Conservation (phyloP, 2,797 vertebrate genomes). For the Monodelphis domestica region DNA sequence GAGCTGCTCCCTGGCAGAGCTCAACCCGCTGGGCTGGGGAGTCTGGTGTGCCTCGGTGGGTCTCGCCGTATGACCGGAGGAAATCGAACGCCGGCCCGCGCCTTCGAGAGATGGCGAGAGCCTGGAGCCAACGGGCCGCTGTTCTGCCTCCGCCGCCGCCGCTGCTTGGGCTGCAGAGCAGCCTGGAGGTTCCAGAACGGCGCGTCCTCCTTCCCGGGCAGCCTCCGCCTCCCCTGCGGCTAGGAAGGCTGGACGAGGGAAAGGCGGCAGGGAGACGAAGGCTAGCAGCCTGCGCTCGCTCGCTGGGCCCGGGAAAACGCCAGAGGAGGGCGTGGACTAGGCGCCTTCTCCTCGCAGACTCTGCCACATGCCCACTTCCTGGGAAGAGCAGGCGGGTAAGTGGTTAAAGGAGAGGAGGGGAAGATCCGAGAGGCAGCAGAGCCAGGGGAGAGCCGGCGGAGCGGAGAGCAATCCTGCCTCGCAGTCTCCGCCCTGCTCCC, state of each 20-base stretch:
- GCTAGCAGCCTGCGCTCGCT: constrained; percentile 64
- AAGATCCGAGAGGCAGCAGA: constrained; percentile 26
- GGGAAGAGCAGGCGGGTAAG: background rate
- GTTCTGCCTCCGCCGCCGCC: no score
- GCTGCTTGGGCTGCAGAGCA: constrained; percentile 50
- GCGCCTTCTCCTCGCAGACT: constrained; percentile 76
- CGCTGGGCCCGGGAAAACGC: constrained; percentile 68
- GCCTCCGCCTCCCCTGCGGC: constrained; percentile 64
- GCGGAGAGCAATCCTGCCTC: background rate
- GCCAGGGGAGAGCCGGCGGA: background rate
- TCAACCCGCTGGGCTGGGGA: background rate
- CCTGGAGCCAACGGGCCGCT: background rate
- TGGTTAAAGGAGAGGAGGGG: constrained; percentile 40
- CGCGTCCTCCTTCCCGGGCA: constrained; percentile 57
- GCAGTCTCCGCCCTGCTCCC: background rate
- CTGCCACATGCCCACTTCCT: constrained; percentile 5
- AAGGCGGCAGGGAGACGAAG: constrained; percentile 76
- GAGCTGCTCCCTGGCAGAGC: constrained; percentile 29
- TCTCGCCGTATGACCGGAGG: no score
- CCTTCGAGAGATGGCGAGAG: constrained; percentile 38
- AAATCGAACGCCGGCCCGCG: background rate
- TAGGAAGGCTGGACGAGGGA: constrained; percentile 69
- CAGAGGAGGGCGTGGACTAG: constrained; percentile 76
- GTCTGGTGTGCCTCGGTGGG: no score
- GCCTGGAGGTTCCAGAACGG: constrained; percentile 53